These are phyloP conservation scores for Bubalus kerabau DNA, from an alignment of 2,113 vertebrate species.

Conservation along the genomic window DNA sequence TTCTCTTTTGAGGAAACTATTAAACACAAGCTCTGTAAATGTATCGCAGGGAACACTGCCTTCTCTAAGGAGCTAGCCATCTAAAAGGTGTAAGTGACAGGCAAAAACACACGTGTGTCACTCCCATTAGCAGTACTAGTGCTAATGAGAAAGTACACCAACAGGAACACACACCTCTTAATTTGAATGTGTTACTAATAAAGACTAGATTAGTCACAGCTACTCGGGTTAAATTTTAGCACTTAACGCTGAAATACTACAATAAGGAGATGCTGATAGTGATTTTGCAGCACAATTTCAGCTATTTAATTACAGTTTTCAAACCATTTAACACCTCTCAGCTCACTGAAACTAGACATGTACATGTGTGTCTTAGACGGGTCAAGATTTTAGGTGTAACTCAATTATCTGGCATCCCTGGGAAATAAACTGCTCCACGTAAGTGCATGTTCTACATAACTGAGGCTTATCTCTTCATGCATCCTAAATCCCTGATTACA, in stretches of 20 bases:
- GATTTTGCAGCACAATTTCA: constrained; percentile 44
- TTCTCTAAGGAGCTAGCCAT: constrained; percentile 26
- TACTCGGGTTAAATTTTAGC: constrained; percentile 50
- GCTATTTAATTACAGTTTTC: constrained; percentile 61
- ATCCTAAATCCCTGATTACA: neutral
- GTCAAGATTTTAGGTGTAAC: constrained; percentile 34
- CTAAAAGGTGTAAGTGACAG: constrained; percentile 52
- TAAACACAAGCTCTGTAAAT: constrained; percentile 22
- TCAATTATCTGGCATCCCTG: constrained; percentile 14
- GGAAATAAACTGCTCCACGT: neutral
- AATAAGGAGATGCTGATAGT: neutral
- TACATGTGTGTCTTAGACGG: neutral
- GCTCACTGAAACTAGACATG: neutral
- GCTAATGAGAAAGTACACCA: constrained; percentile 67
- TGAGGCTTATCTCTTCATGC: neutral
- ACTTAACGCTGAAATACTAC: constrained; percentile 40
- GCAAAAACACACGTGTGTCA: constrained; percentile 31
- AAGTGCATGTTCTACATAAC: constrained; percentile 11
- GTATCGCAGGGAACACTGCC: constrained; percentile 36
- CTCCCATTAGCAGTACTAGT: constrained; percentile 58
- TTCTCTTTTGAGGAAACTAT: constrained; percentile 30
- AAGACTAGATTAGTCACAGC: constrained; percentile 68
- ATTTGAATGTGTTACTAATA: constrained; percentile 66
- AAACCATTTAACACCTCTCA: constrained; percentile 42
- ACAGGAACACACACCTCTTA: constrained; percentile 57